Base-by-base conservation (phyloP, 2,888 invertebrate genomes). In the Argyresthia goedartella region DNA sequence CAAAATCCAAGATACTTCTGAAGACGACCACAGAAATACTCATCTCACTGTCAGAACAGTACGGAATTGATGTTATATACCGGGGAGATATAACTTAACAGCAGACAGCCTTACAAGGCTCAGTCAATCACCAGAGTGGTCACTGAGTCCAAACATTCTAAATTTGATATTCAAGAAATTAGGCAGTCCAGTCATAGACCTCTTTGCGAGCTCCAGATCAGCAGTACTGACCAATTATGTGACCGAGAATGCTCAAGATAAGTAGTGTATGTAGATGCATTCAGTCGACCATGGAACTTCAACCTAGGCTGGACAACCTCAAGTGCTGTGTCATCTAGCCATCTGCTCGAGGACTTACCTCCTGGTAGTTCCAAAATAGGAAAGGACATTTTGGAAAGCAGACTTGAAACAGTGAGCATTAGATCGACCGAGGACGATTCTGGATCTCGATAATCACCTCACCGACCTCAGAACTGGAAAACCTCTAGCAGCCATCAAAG, bases 341-440 rank as follows among this genome's bases (percentile, higher is more conserved):
- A 63, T 41, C 53, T 62, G 61, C 8, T 50, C 45, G 44, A 60
- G 64, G 10, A 51, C 43, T 3, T 64, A 60, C 45, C 55, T 65
- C 11, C 47, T 65, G 34, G 54, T 64, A 49, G 59, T 56, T 1
- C 60, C 60, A 14, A 55, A 53, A 1, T 60, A 60, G 61, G 54
- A 57, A 16, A 60, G 54, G 34, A 57, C 56, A 8, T 60, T 59
- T 43, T 61, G 47, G 61, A 55, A 52, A 47, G 44, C 53, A 13
- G 59, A 57, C 4, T 25, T 60, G 7, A 47, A 53, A 13, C 46
- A 35, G 16, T 43, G 56, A 50, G 52, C 54, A n/a, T 15, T 34
- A 13, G 4, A 13, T 11, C n/a, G 25, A n/a, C 41, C 52, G 9
- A 14, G 47, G 10, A 16, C 25, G n/a, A 36, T 45, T 15, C 13